These are phyloP conservation scores for Cyclina sinensis DNA, from an alignment of 1,140 invertebrate genomes.

Conservation along the genomic window DNA sequence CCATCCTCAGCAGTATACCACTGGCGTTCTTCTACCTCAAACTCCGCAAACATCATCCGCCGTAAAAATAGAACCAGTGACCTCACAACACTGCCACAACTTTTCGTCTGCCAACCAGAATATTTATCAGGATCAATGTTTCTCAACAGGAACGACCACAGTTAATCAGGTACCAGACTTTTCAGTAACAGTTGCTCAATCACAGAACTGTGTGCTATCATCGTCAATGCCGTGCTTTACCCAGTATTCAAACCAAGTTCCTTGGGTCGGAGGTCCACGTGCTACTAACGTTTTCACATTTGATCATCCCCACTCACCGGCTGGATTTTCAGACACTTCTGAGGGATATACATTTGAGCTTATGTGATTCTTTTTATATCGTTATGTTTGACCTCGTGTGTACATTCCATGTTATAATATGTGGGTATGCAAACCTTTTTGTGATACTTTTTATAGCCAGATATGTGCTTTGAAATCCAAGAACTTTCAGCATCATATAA, in stretches of 20 bases:
- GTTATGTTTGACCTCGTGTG: background rate
- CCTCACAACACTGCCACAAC: constrained; percentile 1
- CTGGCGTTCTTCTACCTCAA: background rate
- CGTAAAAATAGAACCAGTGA: constrained; percentile 30
- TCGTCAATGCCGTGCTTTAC: constrained; percentile 13
- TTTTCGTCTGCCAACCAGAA: background rate
- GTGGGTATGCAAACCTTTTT: constrained; percentile 1
- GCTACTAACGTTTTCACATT: constrained; percentile 32
- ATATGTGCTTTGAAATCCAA: constrained; percentile 35
- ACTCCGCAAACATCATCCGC: background rate
- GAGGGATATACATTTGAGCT: constrained; percentile 64
- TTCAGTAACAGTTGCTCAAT: constrained; percentile 4
- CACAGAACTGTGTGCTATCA: constrained; percentile 39
- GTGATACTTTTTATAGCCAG: constrained; percentile 20
- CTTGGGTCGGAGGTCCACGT: constrained; percentile 16
- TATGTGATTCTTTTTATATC: background rate
- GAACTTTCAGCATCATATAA: background rate
- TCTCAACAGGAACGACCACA: constrained; percentile 48
- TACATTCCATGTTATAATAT: background rate
- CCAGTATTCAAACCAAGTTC: constrained; percentile 5
- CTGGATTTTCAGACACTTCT: constrained; percentile 61
- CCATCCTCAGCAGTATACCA: constrained; percentile 1
- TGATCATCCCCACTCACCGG: constrained; percentile 29
- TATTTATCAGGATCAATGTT: constrained; percentile 23
- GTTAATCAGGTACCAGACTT: constrained; percentile 29